These are phyloP conservation scores for Hippocampus mohnikei DNA, from an alignment of 2,113 vertebrate species.

Conservation along the genomic window DNA sequence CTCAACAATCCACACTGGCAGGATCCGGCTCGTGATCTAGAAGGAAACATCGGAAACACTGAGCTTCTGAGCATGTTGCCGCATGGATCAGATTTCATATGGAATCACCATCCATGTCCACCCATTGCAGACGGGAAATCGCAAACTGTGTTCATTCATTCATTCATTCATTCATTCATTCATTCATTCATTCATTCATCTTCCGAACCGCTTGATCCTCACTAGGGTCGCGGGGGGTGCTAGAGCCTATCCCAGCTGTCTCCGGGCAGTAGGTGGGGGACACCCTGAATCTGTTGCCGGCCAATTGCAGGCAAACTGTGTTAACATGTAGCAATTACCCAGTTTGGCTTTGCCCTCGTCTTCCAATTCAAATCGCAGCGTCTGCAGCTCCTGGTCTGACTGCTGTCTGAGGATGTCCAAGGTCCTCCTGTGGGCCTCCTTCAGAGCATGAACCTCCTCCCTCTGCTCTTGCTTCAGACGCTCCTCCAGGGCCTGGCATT, in stretches of 20 bases:
- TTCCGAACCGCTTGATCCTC: too few relatives aligned
- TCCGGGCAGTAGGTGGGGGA: too few relatives aligned
- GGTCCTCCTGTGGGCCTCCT: conserved; percentile 89
- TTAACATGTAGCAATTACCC: conserved; percentile 65
- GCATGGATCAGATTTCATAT: not conserved
- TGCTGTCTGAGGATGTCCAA: conserved; percentile 89
- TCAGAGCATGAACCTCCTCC: conserved; percentile 86
- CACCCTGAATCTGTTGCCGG: too few relatives aligned
- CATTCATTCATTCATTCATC: too few relatives aligned
- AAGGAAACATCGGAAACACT: not conserved
- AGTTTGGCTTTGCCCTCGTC: conserved; percentile 96
- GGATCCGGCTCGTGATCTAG: not conserved
- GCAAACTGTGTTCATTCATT: too few relatives aligned
- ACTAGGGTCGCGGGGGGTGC: too few relatives aligned
- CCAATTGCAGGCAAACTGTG: too few relatives aligned
- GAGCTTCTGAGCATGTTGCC: too few relatives aligned
- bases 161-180: too few relatives aligned
- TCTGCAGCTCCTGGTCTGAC: conserved; percentile 93
- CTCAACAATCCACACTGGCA: too few relatives aligned
- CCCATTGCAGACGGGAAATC: not conserved
- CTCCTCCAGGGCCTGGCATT: conserved; percentile 84
- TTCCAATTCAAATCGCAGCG: conserved; percentile 90
- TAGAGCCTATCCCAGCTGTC: too few relatives aligned
- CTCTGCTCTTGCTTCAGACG: conserved; percentile 89
- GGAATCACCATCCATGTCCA: not conserved